Conservation (phyloP, 2,797 vertebrate genomes). For the Halcyon smyrnensis region DNA sequence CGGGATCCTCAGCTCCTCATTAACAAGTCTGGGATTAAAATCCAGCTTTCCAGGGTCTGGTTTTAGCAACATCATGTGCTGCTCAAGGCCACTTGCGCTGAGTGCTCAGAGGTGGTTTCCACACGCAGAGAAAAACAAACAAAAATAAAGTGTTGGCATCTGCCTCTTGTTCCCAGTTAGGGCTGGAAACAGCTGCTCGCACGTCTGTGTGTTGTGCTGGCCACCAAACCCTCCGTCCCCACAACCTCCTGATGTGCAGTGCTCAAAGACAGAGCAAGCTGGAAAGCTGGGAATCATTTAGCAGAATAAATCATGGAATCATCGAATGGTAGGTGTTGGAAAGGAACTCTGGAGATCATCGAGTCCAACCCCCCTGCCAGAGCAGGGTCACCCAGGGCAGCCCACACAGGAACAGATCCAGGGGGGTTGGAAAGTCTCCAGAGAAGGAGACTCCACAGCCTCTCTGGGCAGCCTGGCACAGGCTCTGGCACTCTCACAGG, state of each 20-base stretch:
- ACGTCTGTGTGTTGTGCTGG: neutral
- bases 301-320: neutral
- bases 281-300: neutral
- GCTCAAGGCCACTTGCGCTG: fast-evolving
- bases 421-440: no score
- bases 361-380: no score
- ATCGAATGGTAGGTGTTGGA: no score
- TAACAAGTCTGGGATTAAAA: neutral
- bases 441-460: no score
- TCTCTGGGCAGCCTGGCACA: no score
- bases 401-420: no score
- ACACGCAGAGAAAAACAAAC: fast-evolving
- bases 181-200: neutral
- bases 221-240: neutral
- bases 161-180: fast-evolving
- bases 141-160: fast-evolving
- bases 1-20: neutral
- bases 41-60: neutral
- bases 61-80: neutral
- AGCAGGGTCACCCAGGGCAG: no score
- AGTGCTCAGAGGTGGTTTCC: neutral
- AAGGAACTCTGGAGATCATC: no score
- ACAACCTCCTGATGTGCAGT: neutral
- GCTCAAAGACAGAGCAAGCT: neutral
- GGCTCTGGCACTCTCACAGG: no score